A percentile compares a stretch with the other conserved stretches of the same genome.
These are phyloP conservation scores for Capra hircus DNA, from an alignment of 2,113 vertebrate species.

Conservation along the genomic window DNA sequence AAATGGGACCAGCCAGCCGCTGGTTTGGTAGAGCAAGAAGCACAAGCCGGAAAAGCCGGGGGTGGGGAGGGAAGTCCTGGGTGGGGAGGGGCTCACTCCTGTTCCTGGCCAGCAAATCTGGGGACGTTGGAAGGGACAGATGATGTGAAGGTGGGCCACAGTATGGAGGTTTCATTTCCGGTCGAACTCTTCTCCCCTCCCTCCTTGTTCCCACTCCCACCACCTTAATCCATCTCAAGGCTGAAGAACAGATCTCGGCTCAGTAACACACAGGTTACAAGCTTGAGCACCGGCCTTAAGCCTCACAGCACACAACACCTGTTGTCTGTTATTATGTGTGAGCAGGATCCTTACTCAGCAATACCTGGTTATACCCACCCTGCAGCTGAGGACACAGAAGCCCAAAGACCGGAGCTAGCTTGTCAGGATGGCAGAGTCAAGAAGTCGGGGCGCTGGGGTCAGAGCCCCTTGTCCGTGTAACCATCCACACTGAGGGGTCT, in stretches of 20 bases:
- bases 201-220: no score
- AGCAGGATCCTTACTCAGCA: fast-evolving
- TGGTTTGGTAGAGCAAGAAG: background rate
- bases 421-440: no score
- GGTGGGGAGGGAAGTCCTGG: background rate
- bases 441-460: background rate
- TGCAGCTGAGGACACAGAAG: background rate
- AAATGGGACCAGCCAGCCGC: fast-evolving
- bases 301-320: fast-evolving
- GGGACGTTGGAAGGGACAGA: background rate
- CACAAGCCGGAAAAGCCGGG: background rate
- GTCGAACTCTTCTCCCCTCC: background rate
- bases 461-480: fast-evolving
- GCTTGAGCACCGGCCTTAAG: background rate
- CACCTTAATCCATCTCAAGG: background rate
- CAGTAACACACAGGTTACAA: background rate
- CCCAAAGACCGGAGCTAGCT: background rate
- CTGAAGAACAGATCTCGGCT: background rate
- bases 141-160: background rate
- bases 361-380: background rate
- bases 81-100: background rate
- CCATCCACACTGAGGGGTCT: no score
- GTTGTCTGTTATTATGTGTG: background rate
- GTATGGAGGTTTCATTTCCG: background rate
- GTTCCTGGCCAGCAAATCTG: background rate